Evolutionary conservation across 2,113 vertebrate genomes (phyloP), one percentile per base, ranked within the genome.

Genomic region (Macheiramphus alcinus): DNA sequence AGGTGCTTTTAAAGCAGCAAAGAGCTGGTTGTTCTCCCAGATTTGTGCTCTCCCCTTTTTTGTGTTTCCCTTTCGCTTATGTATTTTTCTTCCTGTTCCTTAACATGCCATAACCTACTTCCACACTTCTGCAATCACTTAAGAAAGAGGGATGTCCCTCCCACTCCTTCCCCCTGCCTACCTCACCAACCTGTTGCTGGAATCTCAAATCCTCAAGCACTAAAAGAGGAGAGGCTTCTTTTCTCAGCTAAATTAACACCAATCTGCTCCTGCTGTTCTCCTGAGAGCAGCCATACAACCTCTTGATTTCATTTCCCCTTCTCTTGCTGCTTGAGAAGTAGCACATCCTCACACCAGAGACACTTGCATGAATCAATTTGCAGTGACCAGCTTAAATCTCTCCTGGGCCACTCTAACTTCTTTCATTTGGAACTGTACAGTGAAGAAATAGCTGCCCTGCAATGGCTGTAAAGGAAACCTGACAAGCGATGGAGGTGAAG

Each of bases 271-370:
- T 78, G 83, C 56, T 0, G 0, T 50, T 93, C 96, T 96, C 96
- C 74, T 5, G 78, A 93, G 95, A 96, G 74, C 74, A 96, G 93
- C 90, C 89, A 91, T 80, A 76, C 86, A 95, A 96, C 88, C 91
- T 95, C 95, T 95, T 94, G 78, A 93, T 91, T 93, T 97, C 56
- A 83, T 93, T 92, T 93, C 62, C 58, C 42, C 47, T 84, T 91
- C 92, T 96, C 80, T 73, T 34, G 14, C 84, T 86, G 71, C 86
- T 58, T 80, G 47, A 92, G 85, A 96, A 96, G 65, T 91, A 96
- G 92, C 83, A 95, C 93, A 95, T 93, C 80, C 80, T 94, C 93
- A 86, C 93, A 94, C 94, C 89, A 94, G 97, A 96, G 97, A 95
- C 84, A 72, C 71, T 87, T 73, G 62, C 29, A 3, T 75, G 74